Conservation (phyloP, 2,888 invertebrate species). For the Odontomyia ornata region DNA sequence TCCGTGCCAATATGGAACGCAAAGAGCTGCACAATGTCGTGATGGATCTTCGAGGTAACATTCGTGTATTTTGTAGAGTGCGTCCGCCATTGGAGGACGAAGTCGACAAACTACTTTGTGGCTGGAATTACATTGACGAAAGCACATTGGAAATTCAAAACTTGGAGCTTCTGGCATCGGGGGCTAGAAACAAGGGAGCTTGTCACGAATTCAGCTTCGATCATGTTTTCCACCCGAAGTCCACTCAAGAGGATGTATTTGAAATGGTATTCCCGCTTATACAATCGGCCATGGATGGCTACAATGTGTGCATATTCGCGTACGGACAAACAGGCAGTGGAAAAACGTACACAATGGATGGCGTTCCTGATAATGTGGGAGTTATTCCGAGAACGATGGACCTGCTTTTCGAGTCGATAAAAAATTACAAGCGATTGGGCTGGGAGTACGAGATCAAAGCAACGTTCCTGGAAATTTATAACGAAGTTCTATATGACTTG, state of each 20-base stretch:
- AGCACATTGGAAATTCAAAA: conserved; percentile 61
- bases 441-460: conserved; percentile 81
- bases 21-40: conserved; percentile 74
- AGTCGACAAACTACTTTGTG: conserved; percentile 57
- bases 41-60: conserved; percentile 82
- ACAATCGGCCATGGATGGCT: conserved; percentile 88
- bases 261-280: conserved; percentile 85
- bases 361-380: conserved; percentile 73
- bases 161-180: conserved; percentile 54
- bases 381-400: conserved; percentile 87
- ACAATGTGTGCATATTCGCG: conserved; percentile 90
- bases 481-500: conserved; percentile 82
- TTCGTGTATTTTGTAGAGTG: conserved; percentile 81
- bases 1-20: conserved; percentile 67
- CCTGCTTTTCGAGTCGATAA: conserved; percentile 78
- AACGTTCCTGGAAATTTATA: conserved; percentile 86
- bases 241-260: conserved; percentile 81
- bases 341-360: conserved; percentile 92
- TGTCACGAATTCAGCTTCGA: conserved; percentile 80
- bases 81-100: conserved; percentile 74
- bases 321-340: conserved; percentile 93
- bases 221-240: conserved; percentile 79
- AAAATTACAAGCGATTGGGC: conserved; percentile 74
- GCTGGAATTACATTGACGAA: conserved; percentile 62
- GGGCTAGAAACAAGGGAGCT: conserved; percentile 65